Evolutionary conservation across 1,140 invertebrate species (phyloP).

Genomic region (Diachasmimorpha longicaudata): DNA sequence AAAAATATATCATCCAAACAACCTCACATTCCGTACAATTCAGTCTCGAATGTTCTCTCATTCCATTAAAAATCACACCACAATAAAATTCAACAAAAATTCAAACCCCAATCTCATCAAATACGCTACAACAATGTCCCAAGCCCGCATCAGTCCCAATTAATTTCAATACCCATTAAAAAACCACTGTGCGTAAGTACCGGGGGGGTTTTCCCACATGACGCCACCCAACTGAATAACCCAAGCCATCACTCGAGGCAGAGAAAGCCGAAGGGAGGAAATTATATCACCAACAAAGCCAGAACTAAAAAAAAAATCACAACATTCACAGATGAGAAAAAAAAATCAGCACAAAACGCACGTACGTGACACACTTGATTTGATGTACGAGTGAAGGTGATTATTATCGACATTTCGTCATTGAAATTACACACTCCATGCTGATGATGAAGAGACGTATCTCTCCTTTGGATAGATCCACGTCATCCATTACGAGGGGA

Average conservation of each 20-base stretch:
- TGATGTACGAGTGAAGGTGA: slow-evolving; percentile 7
- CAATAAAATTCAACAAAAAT: neutral
- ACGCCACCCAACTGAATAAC: neutral
- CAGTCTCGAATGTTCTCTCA: too few relatives aligned
- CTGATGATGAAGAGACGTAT: neutral
- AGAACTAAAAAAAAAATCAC: neutral
- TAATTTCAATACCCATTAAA: neutral
- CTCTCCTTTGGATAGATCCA: neutral
- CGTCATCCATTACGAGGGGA: neutral
- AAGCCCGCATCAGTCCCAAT: neutral
- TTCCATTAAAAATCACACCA: too few relatives aligned
- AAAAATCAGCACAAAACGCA: neutral
- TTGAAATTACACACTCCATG: slow-evolving; percentile 8
- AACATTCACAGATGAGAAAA: neutral
- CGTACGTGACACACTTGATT: neutral
- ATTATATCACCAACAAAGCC: neutral
- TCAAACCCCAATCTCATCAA: neutral
- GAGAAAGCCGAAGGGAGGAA: slow-evolving; percentile 3
- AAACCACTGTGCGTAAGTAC: neutral
- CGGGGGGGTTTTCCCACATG: neutral
- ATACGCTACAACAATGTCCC: neutral
- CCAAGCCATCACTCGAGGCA: slow-evolving; percentile 5
- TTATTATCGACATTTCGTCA: slow-evolving; percentile 20
- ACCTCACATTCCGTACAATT: too few relatives aligned
- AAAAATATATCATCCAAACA: too few relatives aligned